Evolutionary conservation across 1,140 invertebrate species (phyloP), one percentile per base, ranked within the genome.

Genomic region (Scylla paramamosain): DNA sequence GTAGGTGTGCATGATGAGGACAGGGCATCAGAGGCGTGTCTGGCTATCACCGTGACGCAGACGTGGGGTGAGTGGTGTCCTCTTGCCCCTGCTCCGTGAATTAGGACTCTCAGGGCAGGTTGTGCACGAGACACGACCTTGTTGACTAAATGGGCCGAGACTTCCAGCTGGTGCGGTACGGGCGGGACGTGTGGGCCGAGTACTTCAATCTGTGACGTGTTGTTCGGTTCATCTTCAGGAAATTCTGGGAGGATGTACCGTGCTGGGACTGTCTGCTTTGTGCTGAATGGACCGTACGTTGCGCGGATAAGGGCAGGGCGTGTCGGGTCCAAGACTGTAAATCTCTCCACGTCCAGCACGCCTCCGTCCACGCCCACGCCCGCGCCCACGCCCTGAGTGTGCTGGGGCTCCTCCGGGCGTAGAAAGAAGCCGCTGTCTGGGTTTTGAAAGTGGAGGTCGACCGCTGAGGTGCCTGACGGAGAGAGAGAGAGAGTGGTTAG

Each of bases 231-330:
- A 20, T 97, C 96, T 95, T 98, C 98, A 95, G 98, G 97, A 0
- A 98, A 98, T 96, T 98, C 98, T 0, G 98, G 98, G 20, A 99
- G 98, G 94, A 98, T 98, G 96, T 98, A 98, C n/a, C 98, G 97
- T 0, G 98, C 98, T n/a, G 98, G 98, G 25, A 99, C 98, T 0
- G 98, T 99, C 97, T 99, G 98, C 96, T 99, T 99, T 46, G 98
- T 99, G 95, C 98, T 98, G 97, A 99, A 99, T 2, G 99, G 99
- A 4, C 99, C 99, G 96, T 99, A 99, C 8, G 98, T 98, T 12
- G 98, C 98, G 25, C 98, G 97, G 6, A 99, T 98, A 0, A 98
- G 98, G 0, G 98, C 98, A 8, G 98, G 98, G 95, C 98, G 98
- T 45, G 98, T 98, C 52, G 98, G 98, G 96, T 99, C 98, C 96